A percentile compares a stretch with the other conserved stretches of the same genome.
phyloP scores from a whole-genome alignment of 2,797 vertebrate genomes.

The Oreochromis mossambicus region DNA sequence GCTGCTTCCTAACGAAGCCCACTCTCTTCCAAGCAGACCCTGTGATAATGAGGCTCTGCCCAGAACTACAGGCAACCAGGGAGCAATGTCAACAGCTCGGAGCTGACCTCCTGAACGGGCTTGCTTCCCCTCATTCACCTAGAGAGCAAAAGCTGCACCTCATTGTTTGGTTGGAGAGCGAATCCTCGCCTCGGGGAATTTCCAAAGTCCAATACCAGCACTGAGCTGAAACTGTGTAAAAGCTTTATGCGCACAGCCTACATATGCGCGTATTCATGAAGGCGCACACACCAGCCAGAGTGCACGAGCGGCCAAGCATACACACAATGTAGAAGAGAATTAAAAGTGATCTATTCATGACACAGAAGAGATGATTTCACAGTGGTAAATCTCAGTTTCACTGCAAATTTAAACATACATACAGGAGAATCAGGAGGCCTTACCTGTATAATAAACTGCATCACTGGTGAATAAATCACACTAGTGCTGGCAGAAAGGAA shows the following conservation, averaged over 20 bases:
- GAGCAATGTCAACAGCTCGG: conserved; percentile 76
- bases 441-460: conserved; percentile 39
- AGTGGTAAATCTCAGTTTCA: conserved; percentile 35
- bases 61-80: conserved; percentile 74
- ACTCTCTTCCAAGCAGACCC: conserved; percentile 72
- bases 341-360: conserved; percentile 42
- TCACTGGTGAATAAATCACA: conserved; percentile 54
- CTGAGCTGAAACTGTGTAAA: conserved; percentile 38
- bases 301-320: not conserved
- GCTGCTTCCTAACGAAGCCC: conserved; percentile 79
- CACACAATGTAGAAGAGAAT: conserved; percentile 39
- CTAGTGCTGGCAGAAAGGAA: conserved; percentile 13
- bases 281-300: conserved; percentile 1
- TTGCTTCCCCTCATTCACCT: conserved; percentile 63
- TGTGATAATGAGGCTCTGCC: conserved; percentile 78
- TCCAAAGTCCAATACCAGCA: conserved; percentile 62
- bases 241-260: conserved; percentile 44
- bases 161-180: conserved; percentile 70
- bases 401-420: conserved; percentile 42
- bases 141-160: conserved; percentile 68
- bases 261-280: conserved; percentile 55
- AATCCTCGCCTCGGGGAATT: conserved; percentile 68
- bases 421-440: conserved; percentile 28
- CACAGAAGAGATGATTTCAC: conserved; percentile 27
- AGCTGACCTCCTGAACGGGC: conserved; percentile 75